Percentiles rank a stretch among this genome's conserved stretches.
phyloP scores from a whole-genome alignment of 2,113 vertebrate genomes.

The Plecturocebus donacophilus region DNA sequence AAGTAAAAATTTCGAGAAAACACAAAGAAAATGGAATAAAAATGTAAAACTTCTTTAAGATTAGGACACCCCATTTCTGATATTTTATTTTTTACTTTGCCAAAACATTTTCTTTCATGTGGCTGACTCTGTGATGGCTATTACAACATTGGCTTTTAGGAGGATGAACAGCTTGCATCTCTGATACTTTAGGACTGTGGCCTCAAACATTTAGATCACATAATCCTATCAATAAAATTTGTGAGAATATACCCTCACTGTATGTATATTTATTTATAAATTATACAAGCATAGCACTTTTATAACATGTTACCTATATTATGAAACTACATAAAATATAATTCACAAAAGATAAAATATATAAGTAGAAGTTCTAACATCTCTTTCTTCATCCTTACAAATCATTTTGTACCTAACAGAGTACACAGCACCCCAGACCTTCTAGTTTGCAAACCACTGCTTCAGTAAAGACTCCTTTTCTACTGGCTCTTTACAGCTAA shows the following conservation, averaged over 20 bases:
- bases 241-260: background rate
- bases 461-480: background rate
- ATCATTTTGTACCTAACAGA: background rate
- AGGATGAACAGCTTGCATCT: background rate
- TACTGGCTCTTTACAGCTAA: background rate
- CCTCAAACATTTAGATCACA: background rate
- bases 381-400: background rate
- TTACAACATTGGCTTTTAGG: background rate
- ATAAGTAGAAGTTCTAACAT: background rate
- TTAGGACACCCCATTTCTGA: constrained; percentile 26
- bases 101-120: background rate
- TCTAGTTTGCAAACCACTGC: background rate
- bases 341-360: background rate
- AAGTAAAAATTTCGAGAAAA: constrained; percentile 41
- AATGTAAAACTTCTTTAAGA: constrained; percentile 17
- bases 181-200: background rate
- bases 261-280: background rate
- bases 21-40: background rate
- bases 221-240: background rate
- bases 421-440: too few species aligned
- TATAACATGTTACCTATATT: background rate
- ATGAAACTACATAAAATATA: background rate
- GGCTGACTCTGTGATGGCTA: background rate
- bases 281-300: background rate
- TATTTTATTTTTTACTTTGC: constrained; percentile 48